Base-by-base conservation (phyloP, 2,888 invertebrate species). In the Apoda limacodes region DNA sequence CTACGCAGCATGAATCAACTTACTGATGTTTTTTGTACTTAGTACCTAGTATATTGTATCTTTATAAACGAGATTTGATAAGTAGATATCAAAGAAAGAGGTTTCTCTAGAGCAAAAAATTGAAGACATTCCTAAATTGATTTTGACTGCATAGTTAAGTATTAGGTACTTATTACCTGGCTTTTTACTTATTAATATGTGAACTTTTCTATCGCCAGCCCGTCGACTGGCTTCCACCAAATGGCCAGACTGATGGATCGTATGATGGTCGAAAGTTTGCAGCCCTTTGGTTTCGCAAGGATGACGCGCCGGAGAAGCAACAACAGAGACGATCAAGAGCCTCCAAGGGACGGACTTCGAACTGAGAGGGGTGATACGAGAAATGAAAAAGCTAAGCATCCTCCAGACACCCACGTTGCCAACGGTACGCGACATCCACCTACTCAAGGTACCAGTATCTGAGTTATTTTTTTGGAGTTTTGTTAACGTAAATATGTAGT, bases 181-280 rank as follows among this genome's bases (percentile, higher is more conserved):
- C n/a, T n/a, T 9, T n/a, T n/a, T 40, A 30, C 35, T 32, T 7
- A 13, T 7, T 17, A 13, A 5, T 24, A 31, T 25, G 14, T 19
- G 9, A 24, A 32, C 34, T 24, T 28, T 34, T 34, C 46, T n/a
- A n/a, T n/a, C n/a, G n/a, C 1, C 63, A 85, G 86, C 50, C 82
- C 85, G 27, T 75, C 84, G 25, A 72, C 83, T 30, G 76, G 84
- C 23, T 82, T 88, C 40, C 87, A 87, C 48, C 88, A 87, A 48
- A 85, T 89, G 84, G 87, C 88, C 28, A 75, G 87, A 28, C 87
- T 89, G 87, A 88, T 88, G 88, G 88, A 89, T 54, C 85, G 88
- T 2, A 76, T 89, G 57, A 85, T 88, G 61, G 65, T 84, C 34
- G 87, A 88, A 47, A 85, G 86, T 33, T 75, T 87, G 43, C 84